Evolutionary conservation across 2,113 vertebrate species (phyloP), one percentile per base, ranked within the genome.

Genomic region (Mesitornis unicolor): DNA sequence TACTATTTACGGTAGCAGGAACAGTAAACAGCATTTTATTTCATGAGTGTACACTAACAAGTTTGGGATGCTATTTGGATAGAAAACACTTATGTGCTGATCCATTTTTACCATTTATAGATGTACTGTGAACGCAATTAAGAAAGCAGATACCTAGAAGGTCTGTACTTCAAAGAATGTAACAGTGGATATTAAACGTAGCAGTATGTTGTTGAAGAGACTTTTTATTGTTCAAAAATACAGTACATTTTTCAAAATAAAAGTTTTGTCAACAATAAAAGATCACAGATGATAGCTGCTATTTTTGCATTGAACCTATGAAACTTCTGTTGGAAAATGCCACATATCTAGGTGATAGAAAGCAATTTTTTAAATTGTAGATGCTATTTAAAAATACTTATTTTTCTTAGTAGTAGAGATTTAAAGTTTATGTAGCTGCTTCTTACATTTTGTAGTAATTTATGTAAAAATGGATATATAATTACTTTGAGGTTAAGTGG

Each of bases 361-460:
- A 97, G 47, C 57, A 92, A 68, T 17, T 73, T 83, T 74, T 84
- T 59, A 7, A 45, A 90, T 79, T 73, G 60, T 76, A 87, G 74
- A 16, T 94, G 38, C 61, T 92, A 77, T 70, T 53, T 88, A 94
- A 84, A 79, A 94, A 25, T 53, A 35, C 79, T 95, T 84, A 75
- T 59, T 54, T 89, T 63, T 96, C 85, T 88, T 90, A 83, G 53
- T 83, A 94, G 78, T 92, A 94, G 70, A 84, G 76, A 80, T 71
- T 78, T 79, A 42, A 68, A 89, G 79, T 88, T 61, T 96, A 91
- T 63, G 73, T 93, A 92, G 60, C 91, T 96, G 84, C 33, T 84
- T 94, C 94, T 76, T 35, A 79, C 93, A 90, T 93, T 93, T 59
- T 91, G n/a, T 29, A 77, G 73, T n/a, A 95, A 95, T 38, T 84